Evolutionary conservation across 2,113 vertebrate genomes (phyloP).

Genomic region (Mixornis gularis): DNA sequence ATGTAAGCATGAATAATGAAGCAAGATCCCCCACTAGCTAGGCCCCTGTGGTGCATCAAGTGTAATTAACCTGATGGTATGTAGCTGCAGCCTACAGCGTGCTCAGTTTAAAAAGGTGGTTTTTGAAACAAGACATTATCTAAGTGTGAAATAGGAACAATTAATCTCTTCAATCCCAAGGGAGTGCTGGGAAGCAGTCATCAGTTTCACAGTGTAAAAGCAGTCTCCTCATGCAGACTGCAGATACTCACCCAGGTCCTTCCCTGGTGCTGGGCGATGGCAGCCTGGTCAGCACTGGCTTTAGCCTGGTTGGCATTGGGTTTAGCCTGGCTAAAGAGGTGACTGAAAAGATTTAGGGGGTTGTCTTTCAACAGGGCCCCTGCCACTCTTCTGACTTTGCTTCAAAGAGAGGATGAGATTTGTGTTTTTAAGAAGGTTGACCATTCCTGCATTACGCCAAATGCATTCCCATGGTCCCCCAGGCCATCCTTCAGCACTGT

Average conservation of each 20-base stretch:
- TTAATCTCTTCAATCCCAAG: not conserved
- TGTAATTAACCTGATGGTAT: not conserved
- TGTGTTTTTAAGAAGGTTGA: not conserved
- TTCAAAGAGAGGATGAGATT: not conserved
- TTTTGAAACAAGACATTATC: not conserved
- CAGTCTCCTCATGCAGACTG: not conserved
- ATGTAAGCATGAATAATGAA: not conserved
- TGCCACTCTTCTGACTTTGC: not conserved
- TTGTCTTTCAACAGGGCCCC: not conserved
- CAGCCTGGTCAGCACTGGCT: fast-evolving
- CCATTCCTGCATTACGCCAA: constrained; percentile 74
- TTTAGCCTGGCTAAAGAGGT: not conserved
- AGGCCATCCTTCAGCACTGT: not conserved
- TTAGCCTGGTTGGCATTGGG: fast-evolving
- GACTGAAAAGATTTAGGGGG: not conserved
- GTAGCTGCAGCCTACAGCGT: not conserved
- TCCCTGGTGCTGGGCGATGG: not conserved
- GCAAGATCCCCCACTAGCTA: not conserved
- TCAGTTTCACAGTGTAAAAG: not conserved
- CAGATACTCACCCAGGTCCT: not conserved
- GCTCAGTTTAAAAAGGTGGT: not conserved
- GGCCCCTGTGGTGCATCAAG: not conserved
- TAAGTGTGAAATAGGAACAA: not conserved
- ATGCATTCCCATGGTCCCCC: constrained; percentile 64
- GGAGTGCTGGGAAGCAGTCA: not conserved